Conservation (phyloP, 2,797 vertebrate genomes). For the Muraenolepis orangiensis region DNA sequence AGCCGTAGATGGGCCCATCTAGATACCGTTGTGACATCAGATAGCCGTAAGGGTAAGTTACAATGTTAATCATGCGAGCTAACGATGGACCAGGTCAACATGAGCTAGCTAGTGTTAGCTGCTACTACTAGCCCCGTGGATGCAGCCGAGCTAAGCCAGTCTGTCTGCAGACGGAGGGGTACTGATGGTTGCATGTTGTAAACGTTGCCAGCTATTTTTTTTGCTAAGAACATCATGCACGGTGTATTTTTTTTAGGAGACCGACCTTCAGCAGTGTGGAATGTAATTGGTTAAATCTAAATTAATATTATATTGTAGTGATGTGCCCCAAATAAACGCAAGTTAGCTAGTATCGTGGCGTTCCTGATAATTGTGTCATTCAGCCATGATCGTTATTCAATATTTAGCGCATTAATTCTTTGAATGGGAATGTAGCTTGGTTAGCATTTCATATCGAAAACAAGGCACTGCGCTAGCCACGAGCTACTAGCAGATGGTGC, state of each 20-base stretch:
- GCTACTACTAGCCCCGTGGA: slow-evolving; percentile 3
- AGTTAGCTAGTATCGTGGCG: neutral
- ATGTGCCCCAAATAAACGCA: neutral
- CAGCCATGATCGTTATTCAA: neutral
- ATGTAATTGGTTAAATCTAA: neutral
- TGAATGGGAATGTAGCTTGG: neutral
- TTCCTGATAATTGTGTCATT: neutral
- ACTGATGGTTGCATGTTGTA: neutral
- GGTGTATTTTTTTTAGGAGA: neutral
- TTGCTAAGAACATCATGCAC: neutral
- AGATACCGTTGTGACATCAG: neutral
- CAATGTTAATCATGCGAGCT: slow-evolving; percentile 10
- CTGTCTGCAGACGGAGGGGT: neutral
- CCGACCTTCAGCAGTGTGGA: neutral
- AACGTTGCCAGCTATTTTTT: neutral
- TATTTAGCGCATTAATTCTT: neutral
- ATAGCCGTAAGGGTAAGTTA: neutral
- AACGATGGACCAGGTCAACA: slow-evolving; percentile 3
- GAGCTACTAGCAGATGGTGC: slow-evolving; percentile 45
- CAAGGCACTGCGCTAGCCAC: slow-evolving; percentile 44
- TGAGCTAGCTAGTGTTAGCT: slow-evolving; percentile 36
- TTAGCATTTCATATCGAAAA: slow-evolving; percentile 45
- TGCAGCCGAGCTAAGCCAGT: neutral
- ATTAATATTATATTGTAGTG: neutral
- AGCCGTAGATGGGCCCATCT: neutral